Evolutionary conservation across 2,888 invertebrate species (phyloP), one percentile per base, ranked within the genome.

Genomic region (Calephelis perditalis): DNA sequence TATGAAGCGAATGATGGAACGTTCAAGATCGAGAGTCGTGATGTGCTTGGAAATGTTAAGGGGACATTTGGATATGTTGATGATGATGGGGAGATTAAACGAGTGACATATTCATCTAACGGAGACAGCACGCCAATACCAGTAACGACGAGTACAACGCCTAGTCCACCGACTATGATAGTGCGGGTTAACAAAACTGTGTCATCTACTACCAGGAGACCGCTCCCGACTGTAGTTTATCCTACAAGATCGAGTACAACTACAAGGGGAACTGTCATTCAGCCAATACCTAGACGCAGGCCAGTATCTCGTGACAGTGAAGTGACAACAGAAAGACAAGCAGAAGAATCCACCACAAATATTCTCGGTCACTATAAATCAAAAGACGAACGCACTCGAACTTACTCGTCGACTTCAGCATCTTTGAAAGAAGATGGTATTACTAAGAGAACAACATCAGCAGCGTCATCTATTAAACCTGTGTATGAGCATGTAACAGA

Each of bases 1-100:
- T 96, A 95, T 74, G 96, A 96, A 84, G 95, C 96, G 3, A 96
- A 95, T 57, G 96, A 96, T 78, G 96, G 96, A 5, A 95, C 95
- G 0, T 96, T 96, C 80, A 96, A 96, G 88, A 95, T 96, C 62
- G 96, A 96, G 84, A 96, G 95, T 73, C 90, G 96, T 65, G 95
- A 95, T 79, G 94, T 95, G 57, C 86, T 93, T 65, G 96, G 96
- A 8, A 95, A 95, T 78, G 94, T 96, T 66, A 96, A 95, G 79
- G 96, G 96, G 49, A 96, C 96, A 59, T 96, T 95, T 74, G 96
- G 96, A 54, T 96, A 95, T 78, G 91, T 96, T 57, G 96, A 96
- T 74, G 93, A 93, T 62, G 92, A 93, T 74, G 96, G 96, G 7
- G 94, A 95, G 77, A 93, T 96, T 62, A 96, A 96, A 84, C 91